Evolutionary conservation across 2,888 invertebrate species (phyloP).

Genomic region (Drosophila nigricruria): DNA sequence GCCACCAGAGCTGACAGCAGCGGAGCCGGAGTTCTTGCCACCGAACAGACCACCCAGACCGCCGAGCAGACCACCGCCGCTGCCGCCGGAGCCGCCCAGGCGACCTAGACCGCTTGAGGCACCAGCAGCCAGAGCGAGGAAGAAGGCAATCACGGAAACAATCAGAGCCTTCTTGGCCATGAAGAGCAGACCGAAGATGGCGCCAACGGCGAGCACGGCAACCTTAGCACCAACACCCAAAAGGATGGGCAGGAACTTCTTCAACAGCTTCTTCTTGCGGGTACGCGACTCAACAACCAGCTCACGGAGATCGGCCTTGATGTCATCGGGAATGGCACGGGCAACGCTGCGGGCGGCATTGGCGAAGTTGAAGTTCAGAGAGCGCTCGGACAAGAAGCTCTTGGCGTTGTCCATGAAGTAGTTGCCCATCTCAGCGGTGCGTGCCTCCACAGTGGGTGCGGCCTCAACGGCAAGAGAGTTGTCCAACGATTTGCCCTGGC

Average conservation of each 20-base stretch:
- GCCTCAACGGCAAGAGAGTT: slow-evolving; percentile 86
- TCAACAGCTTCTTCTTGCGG: slow-evolving; percentile 86
- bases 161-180: slow-evolving; percentile 89
- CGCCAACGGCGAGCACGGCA: slow-evolving; percentile 86
- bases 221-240: slow-evolving; percentile 88
- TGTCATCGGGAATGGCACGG: slow-evolving; percentile 87
- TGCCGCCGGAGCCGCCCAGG: slow-evolving; percentile 77
- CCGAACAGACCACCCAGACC: slow-evolving; percentile 82
- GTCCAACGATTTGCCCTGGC: slow-evolving; percentile 85
- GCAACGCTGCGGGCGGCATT: slow-evolving; percentile 86
- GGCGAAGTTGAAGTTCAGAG: slow-evolving; percentile 86
- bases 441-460: slow-evolving; percentile 86
- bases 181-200: slow-evolving; percentile 87
- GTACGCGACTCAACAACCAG: slow-evolving; percentile 88
- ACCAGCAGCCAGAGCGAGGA: slow-evolving; percentile 87
- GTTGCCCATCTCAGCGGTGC: slow-evolving; percentile 87
- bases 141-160: slow-evolving; percentile 87
- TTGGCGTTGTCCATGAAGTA: slow-evolving; percentile 87
- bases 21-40: slow-evolving; percentile 80
- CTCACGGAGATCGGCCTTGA: slow-evolving; percentile 87
- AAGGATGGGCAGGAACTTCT: slow-evolving; percentile 87
- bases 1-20: slow-evolving; percentile 66
- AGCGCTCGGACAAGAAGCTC: slow-evolving; percentile 87
- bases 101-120: slow-evolving; percentile 82
- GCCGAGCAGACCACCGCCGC: slow-evolving; percentile 77